Evolutionary conservation across 2,888 invertebrate genomes (phyloP), one percentile per base, ranked within the genome.

Genomic region (Andrena camellia): DNA sequence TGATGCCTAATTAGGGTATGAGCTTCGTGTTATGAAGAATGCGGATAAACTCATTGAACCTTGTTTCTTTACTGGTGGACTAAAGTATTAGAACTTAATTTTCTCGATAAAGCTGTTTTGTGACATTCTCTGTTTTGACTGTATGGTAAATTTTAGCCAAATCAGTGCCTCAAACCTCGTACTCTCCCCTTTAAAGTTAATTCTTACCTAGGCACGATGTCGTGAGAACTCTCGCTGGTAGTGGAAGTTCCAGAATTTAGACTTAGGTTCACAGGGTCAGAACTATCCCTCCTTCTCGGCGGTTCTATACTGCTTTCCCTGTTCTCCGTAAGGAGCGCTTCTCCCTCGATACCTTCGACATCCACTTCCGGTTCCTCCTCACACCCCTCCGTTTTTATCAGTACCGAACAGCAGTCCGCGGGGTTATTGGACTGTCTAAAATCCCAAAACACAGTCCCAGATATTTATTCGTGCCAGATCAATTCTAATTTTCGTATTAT

Each of bases 261-360:
- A 85, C 94, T 97, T 89, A 98, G 95, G 94, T 98, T 98, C 68
- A 98, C 97, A 52, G 97, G 97, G 93, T 97, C 97, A 0, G 97
- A 96, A 68, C 97, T 97, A 94, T 96, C 97, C 94, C 96, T 96
- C 92, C 96, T 95, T 90, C 96, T 94, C 69, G 95, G 95, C 52
- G 96, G 95, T 78, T 96, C 94, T 84, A 92, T 92, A 83, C 92
- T 94, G 87, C 92, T 92, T 84, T 94, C 94, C 54, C 91, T 91
- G 87, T 92, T 93, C 52, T 93, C 92, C 90, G 87, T 93, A 89
- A 85, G 92, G 85, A 82, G 92, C 86, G 87, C 92, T 31, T 94
- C 93, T 50, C 94, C 94, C 82, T 95, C 95, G 74, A 94, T 93
- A 80, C 95, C 94, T 88, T 95, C 95, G 35, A 93, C 94, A 77